Base-by-base conservation (phyloP, 2,888 invertebrate species). In the Odontocolon sp. region DNA sequence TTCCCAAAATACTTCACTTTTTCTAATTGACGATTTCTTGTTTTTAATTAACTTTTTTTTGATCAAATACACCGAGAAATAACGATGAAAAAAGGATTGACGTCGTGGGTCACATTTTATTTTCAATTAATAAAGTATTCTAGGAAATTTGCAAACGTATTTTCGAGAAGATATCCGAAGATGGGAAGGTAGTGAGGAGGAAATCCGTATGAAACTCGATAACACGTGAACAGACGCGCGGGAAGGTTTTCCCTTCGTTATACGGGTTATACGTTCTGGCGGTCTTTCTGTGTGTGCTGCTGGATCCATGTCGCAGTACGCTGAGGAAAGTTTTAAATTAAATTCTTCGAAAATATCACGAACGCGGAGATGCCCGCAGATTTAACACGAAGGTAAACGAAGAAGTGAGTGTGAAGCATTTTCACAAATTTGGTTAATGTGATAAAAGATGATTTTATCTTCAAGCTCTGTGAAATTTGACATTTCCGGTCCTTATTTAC, bases 341-440 rank as follows among this genome's bases (percentile, higher is more conserved):
- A 86, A 87, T 87, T 87, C 85, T 85, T 83, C 79, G 73, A 80
- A 85, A 84, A 83, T 85, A 84, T 82, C 80, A 77, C 61, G 79
- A 69, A 80, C 66, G 73, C 79, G 77, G 33, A 69, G 45, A 33
- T 33, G 56, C 31, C 61, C 42, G 69, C 14, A 50, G 47, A 47
- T 63, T 64, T 63, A 42, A 59, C 52, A 47, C 40, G 45, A 42
- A 33, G 11, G 33, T 45, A 73, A 45, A 63, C 42, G 26, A 14
- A 23, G 52, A 14, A 9, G 31, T 26, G 36, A 42, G 11, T 69
- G 50, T 69, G 21, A 45, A 67, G 68, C 54, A 71, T n/a, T n/a
- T n/a, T n/a, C 14, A 33, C 40, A 63, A 69, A 47, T 64, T 56
- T 64, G 18, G 54, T 38, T 67, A 68, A 70, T 47, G 31, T 61